Conservation (phyloP, 2,797 vertebrate species). For the Melanotaenia nigrans region DNA sequence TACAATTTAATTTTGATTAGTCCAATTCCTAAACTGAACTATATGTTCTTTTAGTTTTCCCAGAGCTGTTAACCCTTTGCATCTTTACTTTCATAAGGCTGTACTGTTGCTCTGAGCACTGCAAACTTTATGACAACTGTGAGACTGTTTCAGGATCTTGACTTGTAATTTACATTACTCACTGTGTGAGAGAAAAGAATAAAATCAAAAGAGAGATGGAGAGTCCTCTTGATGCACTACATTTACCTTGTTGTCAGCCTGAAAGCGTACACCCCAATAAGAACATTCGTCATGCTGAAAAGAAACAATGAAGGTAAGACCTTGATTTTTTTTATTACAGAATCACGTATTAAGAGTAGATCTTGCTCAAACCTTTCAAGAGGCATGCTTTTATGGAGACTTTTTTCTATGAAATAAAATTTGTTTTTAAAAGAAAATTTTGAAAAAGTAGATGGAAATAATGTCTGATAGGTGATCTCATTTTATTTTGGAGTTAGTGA, state of each 20-base stretch:
- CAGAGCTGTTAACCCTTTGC: no score
- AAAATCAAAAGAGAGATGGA: constrained; percentile 23
- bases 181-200: constrained; percentile 31
- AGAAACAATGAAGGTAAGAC: constrained; percentile 3
- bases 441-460: not conserved
- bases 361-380: no score
- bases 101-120: not conserved
- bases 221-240: constrained; percentile 19
- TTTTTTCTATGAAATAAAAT: no score
- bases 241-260: constrained; percentile 23
- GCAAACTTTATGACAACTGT: constrained; percentile 4
- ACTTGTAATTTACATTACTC: constrained; percentile 23
- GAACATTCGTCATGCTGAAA: constrained; percentile 1
- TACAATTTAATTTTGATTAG: no score
- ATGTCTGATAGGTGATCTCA: not conserved
- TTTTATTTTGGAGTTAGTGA: no score
- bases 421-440: no score
- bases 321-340: not conserved
- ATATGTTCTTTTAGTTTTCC: no score
- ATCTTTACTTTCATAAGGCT: no score
- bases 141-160: constrained; percentile 5
- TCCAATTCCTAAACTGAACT: no score
- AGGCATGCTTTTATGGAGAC: no score
- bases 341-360: not conserved
- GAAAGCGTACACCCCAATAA: constrained; percentile 32